Percentiles rank a stretch among this genome's conserved stretches.
These are phyloP conservation scores for Cinclus mexicanus DNA, from an alignment of 2,113 vertebrate species.

Conservation along the genomic window DNA sequence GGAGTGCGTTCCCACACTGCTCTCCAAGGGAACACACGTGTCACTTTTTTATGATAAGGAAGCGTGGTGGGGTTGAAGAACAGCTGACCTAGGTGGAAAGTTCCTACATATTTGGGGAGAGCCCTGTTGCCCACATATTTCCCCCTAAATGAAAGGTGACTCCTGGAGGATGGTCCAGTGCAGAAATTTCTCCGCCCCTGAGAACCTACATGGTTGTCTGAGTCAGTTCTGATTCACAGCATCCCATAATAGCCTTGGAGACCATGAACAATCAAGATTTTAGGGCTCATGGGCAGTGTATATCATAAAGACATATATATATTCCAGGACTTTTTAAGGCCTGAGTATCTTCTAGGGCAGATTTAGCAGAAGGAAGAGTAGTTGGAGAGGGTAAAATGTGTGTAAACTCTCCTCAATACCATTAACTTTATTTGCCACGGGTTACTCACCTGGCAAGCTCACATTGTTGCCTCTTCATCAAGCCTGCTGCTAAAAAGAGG, in stretches of 20 bases:
- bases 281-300: neutral
- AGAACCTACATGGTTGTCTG: neutral
- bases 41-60: neutral
- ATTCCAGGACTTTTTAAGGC: neutral
- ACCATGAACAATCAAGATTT: neutral
- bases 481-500: neutral
- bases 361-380: neutral
- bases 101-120: neutral
- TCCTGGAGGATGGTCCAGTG: neutral
- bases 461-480: neutral
- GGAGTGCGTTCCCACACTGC: neutral
- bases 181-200: neutral
- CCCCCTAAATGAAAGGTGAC: neutral
- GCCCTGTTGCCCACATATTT: neutral
- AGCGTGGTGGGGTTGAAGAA: neutral
- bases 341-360: neutral
- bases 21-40: neutral
- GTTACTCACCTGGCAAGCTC: neutral
- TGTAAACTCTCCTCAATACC: neutral
- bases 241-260: neutral
- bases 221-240: neutral
- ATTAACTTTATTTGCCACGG: neutral
- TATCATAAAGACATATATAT: neutral
- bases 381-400: neutral
- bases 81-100: neutral